Percentiles rank a stretch among this genome's conserved stretches.
Evolutionary conservation across 2,113 vertebrate genomes (phyloP).

Genomic region (Mastomys natalensis): DNA sequence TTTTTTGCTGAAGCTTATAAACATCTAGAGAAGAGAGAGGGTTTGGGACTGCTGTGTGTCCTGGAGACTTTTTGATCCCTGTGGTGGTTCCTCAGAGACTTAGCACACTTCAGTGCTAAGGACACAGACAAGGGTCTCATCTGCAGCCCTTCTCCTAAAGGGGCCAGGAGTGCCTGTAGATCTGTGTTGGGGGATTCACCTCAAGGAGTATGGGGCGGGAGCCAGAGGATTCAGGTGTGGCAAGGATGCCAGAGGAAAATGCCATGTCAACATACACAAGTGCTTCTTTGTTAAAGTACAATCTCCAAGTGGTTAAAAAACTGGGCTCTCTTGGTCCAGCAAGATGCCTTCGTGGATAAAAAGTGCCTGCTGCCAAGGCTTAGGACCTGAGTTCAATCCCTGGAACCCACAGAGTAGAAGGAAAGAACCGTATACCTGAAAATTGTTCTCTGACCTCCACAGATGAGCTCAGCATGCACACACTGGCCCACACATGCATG

Average conservation of each 20-base stretch:
- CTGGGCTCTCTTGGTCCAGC: background rate
- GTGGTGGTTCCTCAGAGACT: background rate
- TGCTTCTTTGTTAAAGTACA: conserved; percentile 45
- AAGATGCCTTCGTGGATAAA: background rate
- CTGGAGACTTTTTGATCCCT: background rate
- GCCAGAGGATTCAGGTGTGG: background rate
- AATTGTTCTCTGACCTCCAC: background rate
- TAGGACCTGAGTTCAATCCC: background rate
- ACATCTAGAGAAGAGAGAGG: background rate
- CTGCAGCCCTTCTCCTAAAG: background rate
- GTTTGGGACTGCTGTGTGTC: background rate
- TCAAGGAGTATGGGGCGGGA: background rate
- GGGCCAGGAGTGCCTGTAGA: background rate
- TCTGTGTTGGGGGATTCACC: background rate
- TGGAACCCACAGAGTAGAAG: background rate
- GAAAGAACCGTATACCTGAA: background rate
- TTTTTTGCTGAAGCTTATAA: background rate
- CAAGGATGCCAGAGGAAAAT: background rate
- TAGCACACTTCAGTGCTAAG: background rate
- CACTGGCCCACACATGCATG: too few relatives aligned
- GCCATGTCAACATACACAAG: background rate
- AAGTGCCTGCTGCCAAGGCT: background rate
- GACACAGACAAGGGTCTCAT: background rate
- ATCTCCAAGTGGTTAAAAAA: conserved; percentile 12
- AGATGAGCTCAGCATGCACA: background rate